Base-by-base conservation (phyloP, 2,888 invertebrate species). In the Neocrepidodera transversa region DNA sequence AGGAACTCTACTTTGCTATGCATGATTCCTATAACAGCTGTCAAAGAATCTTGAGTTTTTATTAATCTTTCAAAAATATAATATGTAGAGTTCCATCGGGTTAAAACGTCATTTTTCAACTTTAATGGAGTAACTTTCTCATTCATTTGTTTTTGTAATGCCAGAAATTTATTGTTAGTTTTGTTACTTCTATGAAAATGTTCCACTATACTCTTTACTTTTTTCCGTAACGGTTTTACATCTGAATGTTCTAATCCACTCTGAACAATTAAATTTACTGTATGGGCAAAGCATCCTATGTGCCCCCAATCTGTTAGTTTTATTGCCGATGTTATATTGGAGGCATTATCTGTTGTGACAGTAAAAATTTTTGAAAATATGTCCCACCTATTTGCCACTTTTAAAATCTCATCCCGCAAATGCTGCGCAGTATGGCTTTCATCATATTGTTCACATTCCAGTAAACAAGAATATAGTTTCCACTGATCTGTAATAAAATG, bases 1-100 rank as follows among this genome's bases (percentile, higher is more conserved):
- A n/a, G n/a, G n/a, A 47, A 38, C 45, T 67, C 53, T 10, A 67
- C 60, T 10, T 63, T 65, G 47, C 55, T 59, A 49, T 66, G 62
- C 23, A 68, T 32, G 16, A 67, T 20, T 13, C 64, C 65, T 10
- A 67, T 7, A 18, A 64, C 51, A 6, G 58, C 63, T 43, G 26
- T 50, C 6, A 67, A 6, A 7, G 68, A 51, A 35, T 63, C 62
- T 32, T 58, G 45, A 8, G 67, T 1, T 55, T 56, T 50, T 18
- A 48, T 18, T 1, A 20, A 7, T n/a, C 42, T 7, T 13, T 23
- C 28, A 14, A 23, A 14, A 23, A 28, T 48, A 3, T 30, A 23
- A 16, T 30, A 48, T 4, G 48, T 48, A 2, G 48, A 48, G n/a
- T n/a, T n/a, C n/a, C n/a, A n/a, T n/a, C n/a, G n/a, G n/a, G n/a